Percentiles rank a stretch among this genome's conserved stretches.
Evolutionary conservation across 2,797 vertebrate genomes (phyloP).

Genomic region (Holocentrus rufus): DNA sequence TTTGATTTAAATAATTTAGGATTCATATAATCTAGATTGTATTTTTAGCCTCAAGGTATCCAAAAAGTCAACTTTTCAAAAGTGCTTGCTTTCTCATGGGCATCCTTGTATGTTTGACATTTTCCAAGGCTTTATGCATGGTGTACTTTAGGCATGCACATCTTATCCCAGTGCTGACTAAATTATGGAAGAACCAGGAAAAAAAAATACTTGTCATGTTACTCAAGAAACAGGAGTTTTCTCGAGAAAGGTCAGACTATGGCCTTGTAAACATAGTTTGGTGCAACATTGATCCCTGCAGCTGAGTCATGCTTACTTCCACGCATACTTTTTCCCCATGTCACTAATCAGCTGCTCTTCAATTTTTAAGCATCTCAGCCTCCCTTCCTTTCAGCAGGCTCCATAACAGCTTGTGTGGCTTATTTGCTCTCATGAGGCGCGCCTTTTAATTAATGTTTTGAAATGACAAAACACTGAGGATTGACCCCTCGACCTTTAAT

Average conservation of each 20-base stretch:
- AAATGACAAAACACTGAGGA: slow-evolving; percentile 44
- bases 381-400: slow-evolving; percentile 9
- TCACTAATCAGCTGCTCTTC: slow-evolving; percentile 34
- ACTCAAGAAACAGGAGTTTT: slow-evolving; percentile 31
- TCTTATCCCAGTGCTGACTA: slow-evolving; percentile 8
- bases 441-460: slow-evolving; percentile 53
- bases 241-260: slow-evolving; percentile 37
- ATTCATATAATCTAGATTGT: slow-evolving; percentile 23
- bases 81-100: background rate
- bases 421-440: slow-evolving; percentile 23
- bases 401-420: slow-evolving; percentile 17
- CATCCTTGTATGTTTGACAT: slow-evolving; percentile 2
- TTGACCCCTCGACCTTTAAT: slow-evolving; percentile 49
- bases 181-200: slow-evolving; percentile 39
- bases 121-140: no score
- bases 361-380: slow-evolving; percentile 36
- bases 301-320: background rate
- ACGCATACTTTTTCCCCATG: background rate
- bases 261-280: slow-evolving; percentile 20
- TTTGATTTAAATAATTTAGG: background rate
- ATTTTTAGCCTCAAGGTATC: slow-evolving; percentile 18
- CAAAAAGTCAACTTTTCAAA: background rate
- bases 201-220: slow-evolving; percentile 14
- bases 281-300: slow-evolving; percentile 6
- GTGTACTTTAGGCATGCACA: background rate